Evolutionary conservation across 2,888 invertebrate species (phyloP), one percentile per base, ranked within the genome.

Genomic region (Cheilosia grossa): DNA sequence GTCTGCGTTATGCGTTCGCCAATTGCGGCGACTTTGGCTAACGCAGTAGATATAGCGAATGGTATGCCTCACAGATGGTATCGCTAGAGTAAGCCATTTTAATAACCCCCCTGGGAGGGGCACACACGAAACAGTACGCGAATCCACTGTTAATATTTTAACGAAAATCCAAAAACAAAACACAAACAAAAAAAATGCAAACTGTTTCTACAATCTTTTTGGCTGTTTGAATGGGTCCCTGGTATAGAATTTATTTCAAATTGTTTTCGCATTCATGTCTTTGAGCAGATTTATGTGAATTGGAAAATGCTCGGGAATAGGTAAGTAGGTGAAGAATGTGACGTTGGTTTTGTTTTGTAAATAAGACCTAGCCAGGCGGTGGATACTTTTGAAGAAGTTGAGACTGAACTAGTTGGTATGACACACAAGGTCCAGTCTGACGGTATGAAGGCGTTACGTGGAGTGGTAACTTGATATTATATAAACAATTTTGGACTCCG

Each of bases 71-170:
- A 33, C 80, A 80, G 83, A 83, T 83, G 70, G 74, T 80, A 75
- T 80, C 80, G 64, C 37, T 42, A 54, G 66, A 73, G 78, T 78
- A 44, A 78, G 72, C 82, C 82, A 79, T 79, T 82, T 79, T 82
- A 73, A 82, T 82, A 72, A 79, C 79, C 79, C 82, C 82, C 67
- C 73, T 82, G 79, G 73, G 82, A 82, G 82, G 82, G 82, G 79
- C 61, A 21, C 44, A 63, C 61, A 74, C 30, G 42, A 30, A 61
- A 63, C 2, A 27, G 13, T 40, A 51, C 44, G 19, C 54, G 3
- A 47, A 73, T 59, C 59, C 27, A 53, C 19, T n/a, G 44, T 44
- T 59, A 53, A 67, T 47, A 17, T n/a, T 53, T n/a, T 17, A 15
- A 44, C 27, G 27, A 49, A 54, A 42, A 58, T 59, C 17, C 17